Base-by-base conservation (phyloP, 2,797 vertebrate genomes). In the Neomorphus geoffroyi region DNA sequence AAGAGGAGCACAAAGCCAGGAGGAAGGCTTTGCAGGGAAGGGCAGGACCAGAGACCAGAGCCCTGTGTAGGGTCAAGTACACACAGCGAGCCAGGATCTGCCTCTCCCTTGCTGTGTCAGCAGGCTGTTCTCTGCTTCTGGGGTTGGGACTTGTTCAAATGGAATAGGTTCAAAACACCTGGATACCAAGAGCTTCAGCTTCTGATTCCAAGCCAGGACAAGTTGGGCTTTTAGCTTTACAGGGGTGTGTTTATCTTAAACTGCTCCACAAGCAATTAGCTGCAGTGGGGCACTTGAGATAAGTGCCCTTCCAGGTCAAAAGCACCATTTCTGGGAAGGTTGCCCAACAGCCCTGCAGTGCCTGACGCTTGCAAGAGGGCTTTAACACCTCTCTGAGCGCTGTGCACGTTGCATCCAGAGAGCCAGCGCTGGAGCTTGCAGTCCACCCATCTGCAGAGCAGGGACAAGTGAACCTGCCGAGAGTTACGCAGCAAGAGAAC, bases 281-380 rank as follows among this genome's bases (percentile, higher is more conserved):
- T 93, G 89, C 66, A n/a, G 74, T 94, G 89, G 84, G 73, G 80
- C 86, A 78, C 90, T 93, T 16, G 9, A 92, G 56, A 33, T 9
- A 79, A 94, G 56, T 21, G 66, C 74, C 84, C 91, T 87, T 73
- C 43, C 60, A 72, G 92, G 86, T 92, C 92, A 86, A 60, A 72
- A 94, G 62, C 89, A 73, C 71, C 89, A 81, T 77, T 85, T 56
- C 93, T 94, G 91, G 94, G 91, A 93, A 94, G 67, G 91, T 3
- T 94, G 84, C 95, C 94, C 84, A 80, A 27, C 33, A 72, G 58
- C 58, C 91, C 62, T 22, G 73, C 66, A 62, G 86, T 72, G 80
- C 83, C 86, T 69, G 6, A 17, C 19, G 30, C 80, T 32, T 7
- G 2, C 24, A 26, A 24, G 77, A 61, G 51, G 21, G 56, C 22